Percentiles rank a stretch among this genome's conserved stretches.
Evolutionary conservation across 2,113 vertebrate species (phyloP).

Genomic region (Boleophthalmus pectinirostris): DNA sequence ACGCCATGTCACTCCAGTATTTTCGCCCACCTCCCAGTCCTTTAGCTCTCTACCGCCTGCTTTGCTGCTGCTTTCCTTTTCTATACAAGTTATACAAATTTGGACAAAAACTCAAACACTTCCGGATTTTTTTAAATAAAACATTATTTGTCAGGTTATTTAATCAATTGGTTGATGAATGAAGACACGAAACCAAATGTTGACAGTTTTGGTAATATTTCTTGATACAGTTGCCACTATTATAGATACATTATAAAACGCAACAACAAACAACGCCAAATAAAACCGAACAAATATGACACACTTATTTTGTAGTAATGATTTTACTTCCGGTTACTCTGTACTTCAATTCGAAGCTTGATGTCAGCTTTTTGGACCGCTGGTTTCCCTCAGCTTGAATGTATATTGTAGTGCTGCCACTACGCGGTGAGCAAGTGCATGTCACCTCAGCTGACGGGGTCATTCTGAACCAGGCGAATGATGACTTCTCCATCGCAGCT

Average conservation of each 20-base stretch:
- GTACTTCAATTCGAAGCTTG: constrained; percentile 1
- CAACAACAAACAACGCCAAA: background rate
- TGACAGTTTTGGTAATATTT: background rate
- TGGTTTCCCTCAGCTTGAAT: constrained; percentile 44
- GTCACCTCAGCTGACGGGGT: constrained; percentile 30
- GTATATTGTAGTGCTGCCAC: constrained; percentile 55
- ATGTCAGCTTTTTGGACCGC: constrained; percentile 43
- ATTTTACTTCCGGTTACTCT: constrained; percentile 12
- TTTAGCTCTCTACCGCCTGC: constrained; percentile 59
- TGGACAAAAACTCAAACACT: fast-evolving
- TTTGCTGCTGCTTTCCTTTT: constrained; percentile 47
- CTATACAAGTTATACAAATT: background rate
- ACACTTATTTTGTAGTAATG: background rate
- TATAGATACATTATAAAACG: background rate
- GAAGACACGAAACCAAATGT: background rate
- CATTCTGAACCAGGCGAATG: background rate
- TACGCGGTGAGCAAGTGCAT: constrained; percentile 42
- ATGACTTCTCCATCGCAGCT: background rate
- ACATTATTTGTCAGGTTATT: background rate
- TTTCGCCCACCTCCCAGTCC: constrained; percentile 44
- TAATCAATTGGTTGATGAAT: background rate
- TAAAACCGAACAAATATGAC: background rate
- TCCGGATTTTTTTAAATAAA: constrained; percentile 61
- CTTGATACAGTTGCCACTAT: background rate
- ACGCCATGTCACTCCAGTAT: constrained; percentile 57